A percentile compares a stretch with the other conserved stretches of the same genome.
Conservation (phyloP, 1,140 invertebrate species). For the Dryas iulia region DNA sequence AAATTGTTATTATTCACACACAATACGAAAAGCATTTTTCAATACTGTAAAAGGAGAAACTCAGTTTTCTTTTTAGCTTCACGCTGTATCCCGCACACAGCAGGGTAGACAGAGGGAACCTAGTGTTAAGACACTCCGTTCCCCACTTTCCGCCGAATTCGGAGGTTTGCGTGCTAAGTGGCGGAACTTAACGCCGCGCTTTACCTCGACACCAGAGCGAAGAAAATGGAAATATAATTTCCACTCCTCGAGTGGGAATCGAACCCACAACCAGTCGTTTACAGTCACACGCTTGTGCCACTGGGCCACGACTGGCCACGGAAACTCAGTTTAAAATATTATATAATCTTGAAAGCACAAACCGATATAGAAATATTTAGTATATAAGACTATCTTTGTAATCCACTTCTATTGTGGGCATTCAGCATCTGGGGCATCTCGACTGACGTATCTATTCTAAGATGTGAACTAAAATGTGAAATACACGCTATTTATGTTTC, state of each 20-base stretch:
- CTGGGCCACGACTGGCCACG: neutral
- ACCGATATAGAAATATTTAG: neutral
- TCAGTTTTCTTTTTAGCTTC: too few species aligned
- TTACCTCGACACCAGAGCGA: too few species aligned
- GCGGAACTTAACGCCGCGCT: too few species aligned
- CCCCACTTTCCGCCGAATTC: neutral
- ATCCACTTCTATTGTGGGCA: slow-evolving; percentile 9
- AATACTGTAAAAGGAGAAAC: too few species aligned
- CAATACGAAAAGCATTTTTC: too few species aligned
- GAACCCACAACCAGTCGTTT: neutral
- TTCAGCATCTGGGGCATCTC: slow-evolving; percentile 8
- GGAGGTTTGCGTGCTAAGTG: neutral
- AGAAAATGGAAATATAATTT: too few species aligned
- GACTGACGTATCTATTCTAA: slow-evolving; percentile 11
- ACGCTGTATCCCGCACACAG: neutral
- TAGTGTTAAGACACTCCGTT: neutral
- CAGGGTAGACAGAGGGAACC: neutral
- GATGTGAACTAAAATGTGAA: neutral
- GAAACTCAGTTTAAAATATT: too few species aligned
- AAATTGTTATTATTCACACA: too few species aligned
- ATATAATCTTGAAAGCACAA: too few species aligned
- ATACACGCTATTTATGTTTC: neutral
- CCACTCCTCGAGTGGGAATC: neutral
- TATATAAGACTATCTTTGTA: neutral
- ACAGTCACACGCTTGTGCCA: neutral